Evolutionary conservation across 2,113 vertebrate genomes (phyloP), one percentile per base, ranked within the genome.

Genomic region (Centropus unirufus): DNA sequence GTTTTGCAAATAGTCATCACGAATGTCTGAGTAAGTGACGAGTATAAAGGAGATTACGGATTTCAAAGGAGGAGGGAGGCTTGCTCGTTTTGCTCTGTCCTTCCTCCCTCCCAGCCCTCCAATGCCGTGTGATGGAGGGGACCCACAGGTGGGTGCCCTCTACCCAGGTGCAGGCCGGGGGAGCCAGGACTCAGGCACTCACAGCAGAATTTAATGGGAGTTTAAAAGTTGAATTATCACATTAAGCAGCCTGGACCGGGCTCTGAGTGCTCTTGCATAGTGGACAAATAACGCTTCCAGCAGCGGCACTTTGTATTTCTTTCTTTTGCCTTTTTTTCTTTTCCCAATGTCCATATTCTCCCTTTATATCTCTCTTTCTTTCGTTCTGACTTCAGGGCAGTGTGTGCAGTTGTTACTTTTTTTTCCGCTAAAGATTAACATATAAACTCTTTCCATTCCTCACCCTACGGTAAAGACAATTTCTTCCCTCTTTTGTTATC

Each of bases 21-120:
- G 13, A 40, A 39, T 9, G 32, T 2, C 5, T 20, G 44, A 23
- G 1, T 8, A 7, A 39, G 81, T 3, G 83, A 15, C 17, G 70
- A 80, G 40, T 14, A 0, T 13, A 2, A 49, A 29, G 47, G 68
- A n/a, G 64, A 30, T 14, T 0, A 1, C 0, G 4, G 78, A 4
- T 27, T 64, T 4, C 6, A 8, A 4, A 7, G 2, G 54, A 2
- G 1, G n/a, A 30, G 24, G 30, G 58, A 44, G 21, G 22, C 9
- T 20, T 9, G 68, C 47, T 40, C 5, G 47, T 8, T 42, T 64
- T 29, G 58, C 11, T 55, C 52, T 74, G 59, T 44, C 14, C 39
- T 61, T 40, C 40, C 80, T 76, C 67, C 40, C 52, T 39, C 13
- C n/a, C 78, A 14, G 39, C 63, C 70, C 47, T 13, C 62, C 5